Evolutionary conservation across 2,113 vertebrate genomes (phyloP).

Genomic region (Burhinus bistriatus): DNA sequence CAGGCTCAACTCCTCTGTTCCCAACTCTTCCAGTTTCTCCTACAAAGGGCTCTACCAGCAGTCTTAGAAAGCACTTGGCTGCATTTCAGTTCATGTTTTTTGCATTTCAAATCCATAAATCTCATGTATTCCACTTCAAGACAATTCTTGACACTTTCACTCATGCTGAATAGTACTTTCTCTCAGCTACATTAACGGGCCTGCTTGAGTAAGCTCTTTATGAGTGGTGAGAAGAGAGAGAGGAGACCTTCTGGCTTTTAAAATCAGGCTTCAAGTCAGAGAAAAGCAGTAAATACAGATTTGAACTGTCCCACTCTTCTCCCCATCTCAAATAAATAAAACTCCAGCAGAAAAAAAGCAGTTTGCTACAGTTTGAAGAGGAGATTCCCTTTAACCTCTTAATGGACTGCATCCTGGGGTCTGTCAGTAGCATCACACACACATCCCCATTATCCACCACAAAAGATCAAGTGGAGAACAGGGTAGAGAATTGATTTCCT

Average conservation of each 20-base stretch:
- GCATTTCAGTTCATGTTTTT: not conserved
- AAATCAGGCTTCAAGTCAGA: not conserved
- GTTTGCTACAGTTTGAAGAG: not conserved
- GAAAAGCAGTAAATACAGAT: not conserved
- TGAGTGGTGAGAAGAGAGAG: not conserved
- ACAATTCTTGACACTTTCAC: not conserved
- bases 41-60: not conserved
- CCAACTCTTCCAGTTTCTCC: not conserved
- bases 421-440: constrained; percentile 58
- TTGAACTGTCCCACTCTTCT: not conserved
- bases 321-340: not conserved
- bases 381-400: constrained; percentile 30
- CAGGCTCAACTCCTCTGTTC: not conserved
- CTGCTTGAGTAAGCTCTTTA: not conserved
- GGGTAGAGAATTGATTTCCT: constrained; percentile 5
- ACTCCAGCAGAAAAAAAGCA: not conserved
- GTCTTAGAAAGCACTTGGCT: not conserved
- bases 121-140: not conserved
- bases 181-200: not conserved
- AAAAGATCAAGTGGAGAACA: not conserved
- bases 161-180: not conserved
- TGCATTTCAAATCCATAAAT: not conserved
- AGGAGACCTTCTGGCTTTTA: not conserved
- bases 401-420: constrained; percentile 29
- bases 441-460: not conserved